Conservation (phyloP, 2,888 invertebrate genomes). For the Ophioninae sp. region DNA sequence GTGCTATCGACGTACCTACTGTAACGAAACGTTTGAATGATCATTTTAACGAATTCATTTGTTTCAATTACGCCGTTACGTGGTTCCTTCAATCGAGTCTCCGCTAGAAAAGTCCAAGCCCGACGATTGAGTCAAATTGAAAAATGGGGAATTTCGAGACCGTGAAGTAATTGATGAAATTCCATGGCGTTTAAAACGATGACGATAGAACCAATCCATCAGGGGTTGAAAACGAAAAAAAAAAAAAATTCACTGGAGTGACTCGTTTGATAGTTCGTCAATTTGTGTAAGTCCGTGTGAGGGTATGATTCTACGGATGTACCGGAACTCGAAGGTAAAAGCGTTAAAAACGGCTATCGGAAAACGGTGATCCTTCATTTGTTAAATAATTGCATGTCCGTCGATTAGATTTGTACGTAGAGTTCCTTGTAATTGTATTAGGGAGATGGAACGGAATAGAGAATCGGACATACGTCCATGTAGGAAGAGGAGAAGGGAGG, state of each 20-base stretch:
- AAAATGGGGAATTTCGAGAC: not conserved
- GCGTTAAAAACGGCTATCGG: conserved; percentile 60
- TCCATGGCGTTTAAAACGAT: conserved; percentile 7
- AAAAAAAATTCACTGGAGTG: conserved; percentile 3
- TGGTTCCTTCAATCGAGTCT: not conserved
- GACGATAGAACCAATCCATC: not conserved
- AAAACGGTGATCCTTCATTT: conserved; percentile 67
- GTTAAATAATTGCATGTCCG: conserved; percentile 76
- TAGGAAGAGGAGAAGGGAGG: not conserved
- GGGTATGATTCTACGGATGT: not conserved
- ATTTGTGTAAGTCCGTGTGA: not conserved
- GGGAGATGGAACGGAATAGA: conserved; percentile 33
- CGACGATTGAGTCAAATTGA: not conserved
- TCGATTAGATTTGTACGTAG: conserved; percentile 77
- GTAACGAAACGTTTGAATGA: conserved; percentile 21
- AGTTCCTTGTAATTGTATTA: conserved; percentile 72
- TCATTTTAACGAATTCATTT: conserved; percentile 17
- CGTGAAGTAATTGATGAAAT: conserved; percentile 23
- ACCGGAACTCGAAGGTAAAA: conserved; percentile 48
- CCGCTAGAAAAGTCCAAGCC: conserved; percentile 3
- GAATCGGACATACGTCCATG: not conserved
- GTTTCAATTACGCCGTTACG: conserved; percentile 12
- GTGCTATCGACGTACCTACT: conserved; percentile 4
- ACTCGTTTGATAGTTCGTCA: not conserved
- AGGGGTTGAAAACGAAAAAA: conserved; percentile 10